Percentiles rank a stretch among this genome's conserved stretches.
These are phyloP conservation scores for Madoqua kirkii DNA, from an alignment of 2,113 vertebrate species.

Conservation along the genomic window DNA sequence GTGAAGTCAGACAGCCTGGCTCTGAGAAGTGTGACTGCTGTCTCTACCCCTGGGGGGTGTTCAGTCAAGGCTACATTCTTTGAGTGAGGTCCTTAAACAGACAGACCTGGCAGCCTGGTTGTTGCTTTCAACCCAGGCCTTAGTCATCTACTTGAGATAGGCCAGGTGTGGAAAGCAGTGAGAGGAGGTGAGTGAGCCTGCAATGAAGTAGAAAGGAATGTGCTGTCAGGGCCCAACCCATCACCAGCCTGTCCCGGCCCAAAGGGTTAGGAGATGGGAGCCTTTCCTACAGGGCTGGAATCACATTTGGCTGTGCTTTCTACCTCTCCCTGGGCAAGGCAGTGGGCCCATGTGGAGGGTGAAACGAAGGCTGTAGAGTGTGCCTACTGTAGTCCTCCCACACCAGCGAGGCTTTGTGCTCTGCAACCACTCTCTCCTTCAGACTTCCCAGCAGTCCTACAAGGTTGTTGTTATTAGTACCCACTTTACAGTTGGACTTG, in stretches of 20 bases:
- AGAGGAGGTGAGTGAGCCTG: not conserved
- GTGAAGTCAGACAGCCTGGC: not conserved
- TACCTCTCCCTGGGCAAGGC: not conserved
- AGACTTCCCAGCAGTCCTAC: not conserved
- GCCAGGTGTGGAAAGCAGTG: not conserved
- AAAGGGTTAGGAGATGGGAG: not conserved
- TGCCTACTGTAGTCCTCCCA: not conserved
- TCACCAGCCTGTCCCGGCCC: not conserved
- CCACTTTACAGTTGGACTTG: not conserved
- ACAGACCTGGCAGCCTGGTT: not conserved
- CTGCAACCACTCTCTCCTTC: not conserved
- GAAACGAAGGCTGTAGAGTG: not conserved
- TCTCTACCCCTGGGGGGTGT: not conserved
- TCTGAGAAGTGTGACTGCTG: no score
- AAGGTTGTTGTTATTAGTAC: not conserved
- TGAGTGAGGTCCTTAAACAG: not conserved
- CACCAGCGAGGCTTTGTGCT: not conserved
- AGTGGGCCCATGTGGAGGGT: not conserved
- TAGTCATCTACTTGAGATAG: not conserved
- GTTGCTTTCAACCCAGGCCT: not conserved
- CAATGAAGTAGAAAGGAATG: not conserved
- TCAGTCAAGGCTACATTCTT: not conserved
- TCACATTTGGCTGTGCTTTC: not conserved
- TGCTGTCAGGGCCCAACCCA: not conserved
- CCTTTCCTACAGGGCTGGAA: not conserved